Base-by-base conservation (phyloP, 2,797 vertebrate genomes). In the Enteromius viviparus region DNA sequence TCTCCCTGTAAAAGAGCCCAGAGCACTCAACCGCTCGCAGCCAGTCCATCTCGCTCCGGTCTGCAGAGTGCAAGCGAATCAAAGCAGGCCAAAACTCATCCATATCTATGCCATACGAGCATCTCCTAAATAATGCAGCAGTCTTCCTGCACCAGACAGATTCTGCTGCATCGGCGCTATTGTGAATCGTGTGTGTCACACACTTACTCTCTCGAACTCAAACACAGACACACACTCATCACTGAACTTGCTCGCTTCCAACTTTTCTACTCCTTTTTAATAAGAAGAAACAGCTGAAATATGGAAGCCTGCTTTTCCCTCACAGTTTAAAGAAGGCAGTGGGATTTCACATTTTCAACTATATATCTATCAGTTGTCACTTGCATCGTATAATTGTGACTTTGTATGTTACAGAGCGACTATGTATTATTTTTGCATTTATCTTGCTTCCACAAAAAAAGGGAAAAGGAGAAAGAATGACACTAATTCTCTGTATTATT, bases 91-190 rank as follows among this genome's bases (percentile, higher is more conserved):
- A 91, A 90, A 92, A 91, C 89, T 88, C 90, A 91, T 92, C 91
- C 87, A 92, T 91, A 91, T 91, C 89, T 75, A 91, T 91, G 88
- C 89, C 90, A 85, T 90, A 90, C 89, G 88, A 88, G 70, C 81
- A 87, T 90, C 92, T 93, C 87, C 87, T 94, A 94, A 94, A 95
- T 94, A 94, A 94, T 94, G 91, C 92, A 94, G 84, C 87, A 86
- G 90, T 87, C 88, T 92, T 91, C 89, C 85, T 88, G 90, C 91
- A 92, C 89, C 85, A 88, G 89, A 89, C 88, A 70, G 84, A 91
- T 93, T 94, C 90, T 94, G 93, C 93, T 93, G 92, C 37, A 89
- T 93, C 89, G 70, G 91, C 92, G 88, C 88, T 88, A 90, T 89
- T 86, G 87, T 89, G 87, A 85, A 86, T 86, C 83, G 88, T 82